Evolutionary conservation across 1,140 invertebrate species (phyloP), one percentile per base, ranked within the genome.

Genomic region (Saccostrea echinata): DNA sequence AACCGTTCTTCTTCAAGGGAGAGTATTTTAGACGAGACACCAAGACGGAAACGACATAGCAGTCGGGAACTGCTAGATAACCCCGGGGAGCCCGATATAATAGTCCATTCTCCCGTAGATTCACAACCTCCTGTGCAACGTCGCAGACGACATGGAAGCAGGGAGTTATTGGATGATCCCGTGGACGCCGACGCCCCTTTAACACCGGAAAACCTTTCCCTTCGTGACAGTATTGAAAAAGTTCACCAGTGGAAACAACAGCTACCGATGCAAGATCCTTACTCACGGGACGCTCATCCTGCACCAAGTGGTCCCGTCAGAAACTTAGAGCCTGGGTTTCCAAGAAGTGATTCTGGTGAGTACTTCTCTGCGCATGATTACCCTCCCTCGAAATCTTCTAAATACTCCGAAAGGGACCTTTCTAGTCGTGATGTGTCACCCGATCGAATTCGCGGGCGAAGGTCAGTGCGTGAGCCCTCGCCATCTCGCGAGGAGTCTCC

Each of bases 191-290:
- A 88, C 18, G 81, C 91, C 30, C 91, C 92, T n/a, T 90, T 94
- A 35, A 94, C 94, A 33, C 92, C 92, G 24, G 94, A 94, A 90
- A 93, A 88, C 11, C 85, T 94, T 24, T 92, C 91, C n/a, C 88
- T 94, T 53, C 90, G 93, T 33, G 94, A 94, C 21, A 94, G 94
- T 89, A 94, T 94, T 57, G 94, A 94, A 86, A 94, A 94, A 88
- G 94, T 94, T 55, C 90, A 93, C 0, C 89, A 91, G 64, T 93
- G 94, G 92, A 93, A 93, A 71, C 92, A 94, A 86, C 91, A 92
- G 24, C 88, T 94, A 3, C 91, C 93, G 12, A 85, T 90, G 27
- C 89, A 89, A 53, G 89, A 89, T 68, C 88, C 88, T 76, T 86
- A 90, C 61, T 90, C 88, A 76, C 85, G 84, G 13, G 85, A 88